Conservation (phyloP, 2,888 invertebrate genomes). For the Tetrapedia diversipes region DNA sequence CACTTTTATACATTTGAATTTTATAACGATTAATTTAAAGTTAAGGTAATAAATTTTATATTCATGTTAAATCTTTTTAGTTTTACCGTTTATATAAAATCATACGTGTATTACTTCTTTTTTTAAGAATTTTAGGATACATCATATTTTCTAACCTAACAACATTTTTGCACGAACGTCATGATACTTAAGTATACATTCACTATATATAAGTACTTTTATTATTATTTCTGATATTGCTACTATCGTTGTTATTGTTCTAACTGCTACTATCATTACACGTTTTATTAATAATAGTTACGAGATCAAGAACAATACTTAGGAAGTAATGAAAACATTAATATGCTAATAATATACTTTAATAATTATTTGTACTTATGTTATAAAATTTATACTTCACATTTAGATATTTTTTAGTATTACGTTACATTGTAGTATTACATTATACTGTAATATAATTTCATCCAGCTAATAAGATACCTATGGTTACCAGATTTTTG, state of each 20-base stretch:
- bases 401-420: too few relatives aligned
- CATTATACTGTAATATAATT: too few relatives aligned
- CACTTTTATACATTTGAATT: neutral
- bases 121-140: neutral
- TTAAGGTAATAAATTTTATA: neutral
- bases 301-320: too few relatives aligned
- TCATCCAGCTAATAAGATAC: too few relatives aligned
- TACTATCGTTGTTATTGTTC: neutral
- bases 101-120: neutral
- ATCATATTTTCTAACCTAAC: conserved; percentile 6
- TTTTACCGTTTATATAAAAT: neutral
- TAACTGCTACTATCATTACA: too few relatives aligned
- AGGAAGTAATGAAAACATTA: too few relatives aligned
- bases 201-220: neutral
- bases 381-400: too few relatives aligned
- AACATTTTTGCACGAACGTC: neutral
- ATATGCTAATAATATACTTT: too few relatives aligned
- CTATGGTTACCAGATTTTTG: too few relatives aligned
- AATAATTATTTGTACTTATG: too few relatives aligned
- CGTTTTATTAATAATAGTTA: too few relatives aligned
- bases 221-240: neutral
- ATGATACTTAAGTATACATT: neutral
- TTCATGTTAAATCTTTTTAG: neutral
- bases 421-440: too few relatives aligned
- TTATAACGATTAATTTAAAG: neutral